These are phyloP conservation scores for Syngnathoides biaculeatus DNA, from an alignment of 2,113 vertebrate species.

Conservation along the genomic window DNA sequence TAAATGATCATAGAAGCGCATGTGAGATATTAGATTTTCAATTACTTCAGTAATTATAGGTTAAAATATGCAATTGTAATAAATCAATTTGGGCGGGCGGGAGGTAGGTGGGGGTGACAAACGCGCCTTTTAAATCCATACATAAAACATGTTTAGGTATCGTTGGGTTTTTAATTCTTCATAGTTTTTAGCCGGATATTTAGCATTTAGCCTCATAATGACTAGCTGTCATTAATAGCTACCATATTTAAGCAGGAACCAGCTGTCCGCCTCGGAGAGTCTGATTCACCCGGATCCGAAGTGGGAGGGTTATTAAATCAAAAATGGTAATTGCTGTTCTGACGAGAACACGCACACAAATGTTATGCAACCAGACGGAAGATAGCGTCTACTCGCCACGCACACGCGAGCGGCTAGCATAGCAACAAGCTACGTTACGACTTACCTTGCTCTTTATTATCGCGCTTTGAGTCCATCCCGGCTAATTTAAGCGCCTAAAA, in stretches of 20 bases:
- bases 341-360: constrained; percentile 12
- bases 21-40: background rate
- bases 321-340: constrained; percentile 1
- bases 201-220: background rate
- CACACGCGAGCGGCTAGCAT: constrained; percentile 38
- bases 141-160: background rate
- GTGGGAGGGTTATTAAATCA: constrained; percentile 27
- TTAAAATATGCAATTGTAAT: background rate
- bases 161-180: background rate
- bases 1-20: background rate
- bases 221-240: background rate
- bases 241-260: constrained; percentile 4
- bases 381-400: constrained; percentile 8
- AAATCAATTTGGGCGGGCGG: no score
- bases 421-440: constrained; percentile 54
- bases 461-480: constrained; percentile 73
- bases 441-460: constrained; percentile 72
- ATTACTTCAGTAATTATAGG: background rate
- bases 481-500: constrained; percentile 19
- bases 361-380: constrained; percentile 8
- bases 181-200: background rate
- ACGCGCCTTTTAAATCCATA: background rate
- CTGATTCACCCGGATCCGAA: constrained; percentile 30
- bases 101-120: no score
- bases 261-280: constrained; percentile 15